Evolutionary conservation across 64 coral and sea anemone genomes (phyloP), one percentile per base, ranked within the genome.

Genomic region (Stichodactyla mertensii): DNA sequence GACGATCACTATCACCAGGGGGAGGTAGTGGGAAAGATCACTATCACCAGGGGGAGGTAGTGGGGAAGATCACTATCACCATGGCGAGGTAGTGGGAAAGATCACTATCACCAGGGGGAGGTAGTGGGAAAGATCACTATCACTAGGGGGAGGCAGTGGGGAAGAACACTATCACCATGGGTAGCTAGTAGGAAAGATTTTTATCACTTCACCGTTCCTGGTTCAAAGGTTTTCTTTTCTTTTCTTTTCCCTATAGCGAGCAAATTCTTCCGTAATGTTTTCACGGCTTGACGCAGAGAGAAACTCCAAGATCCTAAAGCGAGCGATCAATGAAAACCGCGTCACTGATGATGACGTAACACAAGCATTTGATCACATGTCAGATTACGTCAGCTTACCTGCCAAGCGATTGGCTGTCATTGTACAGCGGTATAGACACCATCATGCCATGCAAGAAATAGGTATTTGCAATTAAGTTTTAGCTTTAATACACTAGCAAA

Each of bases 371-470:
- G 87, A 86, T 27, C 84, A 89, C 4, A 96, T 96, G 91, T 82
- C 85, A 24, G 71, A 79, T 22, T 96, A 96, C 52, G 85, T 96
- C 6, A 86, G 85, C 79, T 87, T 96, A 18, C 94, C 94, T 51
- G 91, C 94, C 13, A 85, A 96, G 78, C 86, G 94, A 87, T 80
- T 96, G 53, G 91, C 91, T 23, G 78, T 69, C 55, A 93, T 96
- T 19, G 91, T 92, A 52, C 54, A 90, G 55, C 85, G 94, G 18
- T 96, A 96, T 71, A 92, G 89, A 54, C 94, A 96, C 10, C 94
- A 96, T 22, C 88, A 90, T 45, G 88, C 91, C 20, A 96, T 96
- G 94, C 91, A 96, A 52, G 55, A 96, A n/a, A 93, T 96, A 79
- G 94, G 94, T 96, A 67, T 11, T 66, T 85, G 1, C n/a, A 16